Conservation (phyloP, 2,888 invertebrate species). For the Drosophila mimetica region DNA sequence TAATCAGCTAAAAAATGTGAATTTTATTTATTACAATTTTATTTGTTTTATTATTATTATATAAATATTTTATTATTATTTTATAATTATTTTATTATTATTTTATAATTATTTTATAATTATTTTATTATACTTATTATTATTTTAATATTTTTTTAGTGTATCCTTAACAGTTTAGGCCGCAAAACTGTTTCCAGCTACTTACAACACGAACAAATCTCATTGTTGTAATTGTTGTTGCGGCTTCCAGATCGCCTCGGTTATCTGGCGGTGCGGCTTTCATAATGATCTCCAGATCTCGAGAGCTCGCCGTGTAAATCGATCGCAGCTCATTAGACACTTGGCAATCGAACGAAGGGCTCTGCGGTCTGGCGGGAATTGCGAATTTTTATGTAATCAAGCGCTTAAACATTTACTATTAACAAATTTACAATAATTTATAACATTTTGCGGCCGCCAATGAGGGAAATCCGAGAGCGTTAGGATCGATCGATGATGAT, state of each 20-base stretch:
- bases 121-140: too few relatives aligned
- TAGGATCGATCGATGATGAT: constrained; percentile 28
- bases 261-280: constrained; percentile 36
- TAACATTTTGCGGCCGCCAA: constrained; percentile 61
- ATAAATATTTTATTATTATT: too few relatives aligned
- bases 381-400: constrained; percentile 71
- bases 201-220: constrained; percentile 70
- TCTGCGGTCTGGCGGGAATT: constrained; percentile 17
- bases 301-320: constrained; percentile 57
- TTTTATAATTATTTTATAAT: too few relatives aligned
- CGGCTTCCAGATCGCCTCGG: constrained; percentile 68
- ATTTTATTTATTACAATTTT: too few relatives aligned
- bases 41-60: too few relatives aligned
- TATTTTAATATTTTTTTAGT: not conserved
- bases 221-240: constrained; percentile 78
- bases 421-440: constrained; percentile 76
- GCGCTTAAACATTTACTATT: constrained; percentile 79
- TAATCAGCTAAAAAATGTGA: not conserved
- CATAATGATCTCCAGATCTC: constrained; percentile 60
- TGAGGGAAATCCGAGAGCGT: constrained; percentile 40
- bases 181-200: constrained; percentile 77
- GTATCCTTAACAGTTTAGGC: constrained; percentile 68
- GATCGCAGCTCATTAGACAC: constrained; percentile 76
- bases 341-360: constrained; percentile 23
- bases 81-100: too few relatives aligned